Evolutionary conservation across 2,113 vertebrate species (phyloP).

Genomic region (Tachysurus vachellii): DNA sequence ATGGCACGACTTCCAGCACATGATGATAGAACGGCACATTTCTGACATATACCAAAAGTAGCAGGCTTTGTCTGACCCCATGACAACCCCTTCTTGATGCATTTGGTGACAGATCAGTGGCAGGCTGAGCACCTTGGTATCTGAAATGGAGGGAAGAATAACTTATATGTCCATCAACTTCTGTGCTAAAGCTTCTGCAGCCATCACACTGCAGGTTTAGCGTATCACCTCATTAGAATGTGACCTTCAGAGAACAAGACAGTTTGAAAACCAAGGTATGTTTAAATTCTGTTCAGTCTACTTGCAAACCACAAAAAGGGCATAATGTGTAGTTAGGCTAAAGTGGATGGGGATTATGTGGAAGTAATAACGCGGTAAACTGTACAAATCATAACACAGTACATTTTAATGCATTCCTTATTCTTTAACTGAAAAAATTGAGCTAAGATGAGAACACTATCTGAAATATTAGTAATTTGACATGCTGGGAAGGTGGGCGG

Average conservation of each 20-base stretch:
- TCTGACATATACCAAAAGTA: slow-evolving; percentile 28
- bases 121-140: slow-evolving; percentile 19
- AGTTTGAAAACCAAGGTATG: background rate
- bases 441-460: background rate
- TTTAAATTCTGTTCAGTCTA: slow-evolving; percentile 1
- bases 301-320: background rate
- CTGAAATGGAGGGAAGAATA: background rate
- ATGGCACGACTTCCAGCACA: slow-evolving; percentile 17
- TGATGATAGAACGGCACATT: slow-evolving; percentile 21
- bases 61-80: background rate
- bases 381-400: background rate
- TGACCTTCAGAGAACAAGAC: slow-evolving; percentile 12
- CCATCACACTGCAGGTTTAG: background rate
- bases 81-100: background rate
- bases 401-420: background rate
- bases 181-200: slow-evolving; percentile 15
- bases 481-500: background rate
- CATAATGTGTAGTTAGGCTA: background rate
- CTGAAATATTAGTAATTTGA: background rate
- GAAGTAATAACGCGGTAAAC: background rate
- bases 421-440: background rate
- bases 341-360: background rate
- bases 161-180: slow-evolving; percentile 37
- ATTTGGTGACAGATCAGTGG: slow-evolving; percentile 40
- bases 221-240: slow-evolving; percentile 36